Evolutionary conservation across 2,113 vertebrate species (phyloP).

Genomic region (Sorex fumeus): DNA sequence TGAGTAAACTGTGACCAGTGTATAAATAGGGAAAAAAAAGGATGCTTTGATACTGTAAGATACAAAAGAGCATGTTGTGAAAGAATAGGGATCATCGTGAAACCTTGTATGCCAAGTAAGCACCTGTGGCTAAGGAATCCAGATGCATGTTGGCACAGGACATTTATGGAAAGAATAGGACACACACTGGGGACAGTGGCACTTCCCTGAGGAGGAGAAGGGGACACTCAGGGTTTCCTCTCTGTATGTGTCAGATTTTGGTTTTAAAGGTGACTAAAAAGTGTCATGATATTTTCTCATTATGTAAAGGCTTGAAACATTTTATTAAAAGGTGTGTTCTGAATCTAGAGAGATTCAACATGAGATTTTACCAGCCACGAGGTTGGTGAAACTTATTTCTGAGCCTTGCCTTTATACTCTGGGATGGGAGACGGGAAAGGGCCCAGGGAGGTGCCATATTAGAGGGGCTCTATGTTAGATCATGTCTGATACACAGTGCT

Average conservation of each 20-base stretch:
- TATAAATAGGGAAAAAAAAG: no score
- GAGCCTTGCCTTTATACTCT: not conserved
- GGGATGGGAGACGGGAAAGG: not conserved
- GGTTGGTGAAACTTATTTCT: not conserved
- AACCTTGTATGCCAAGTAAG: not conserved
- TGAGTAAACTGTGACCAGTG: not conserved
- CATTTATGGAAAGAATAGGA: not conserved
- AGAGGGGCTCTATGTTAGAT: not conserved
- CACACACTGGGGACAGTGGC: not conserved
- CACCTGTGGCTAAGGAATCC: not conserved
- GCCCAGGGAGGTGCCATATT: not conserved
- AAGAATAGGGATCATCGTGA: not conserved
- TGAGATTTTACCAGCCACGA: not conserved
- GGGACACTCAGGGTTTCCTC: not conserved
- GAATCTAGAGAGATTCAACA: not conserved
- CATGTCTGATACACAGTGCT: not conserved
- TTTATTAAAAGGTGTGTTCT: not conserved
- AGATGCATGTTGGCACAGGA: not conserved
- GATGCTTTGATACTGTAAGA: not conserved
- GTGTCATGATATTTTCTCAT: not conserved
- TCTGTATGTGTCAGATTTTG: not conserved
- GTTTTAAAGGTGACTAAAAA: slow-evolving; percentile 1
- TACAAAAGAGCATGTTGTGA: not conserved
- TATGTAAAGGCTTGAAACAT: not conserved
- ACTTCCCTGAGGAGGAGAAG: not conserved